Evolutionary conservation across 2,797 vertebrate genomes (phyloP).

Genomic region (Meriones psammophilus): DNA sequence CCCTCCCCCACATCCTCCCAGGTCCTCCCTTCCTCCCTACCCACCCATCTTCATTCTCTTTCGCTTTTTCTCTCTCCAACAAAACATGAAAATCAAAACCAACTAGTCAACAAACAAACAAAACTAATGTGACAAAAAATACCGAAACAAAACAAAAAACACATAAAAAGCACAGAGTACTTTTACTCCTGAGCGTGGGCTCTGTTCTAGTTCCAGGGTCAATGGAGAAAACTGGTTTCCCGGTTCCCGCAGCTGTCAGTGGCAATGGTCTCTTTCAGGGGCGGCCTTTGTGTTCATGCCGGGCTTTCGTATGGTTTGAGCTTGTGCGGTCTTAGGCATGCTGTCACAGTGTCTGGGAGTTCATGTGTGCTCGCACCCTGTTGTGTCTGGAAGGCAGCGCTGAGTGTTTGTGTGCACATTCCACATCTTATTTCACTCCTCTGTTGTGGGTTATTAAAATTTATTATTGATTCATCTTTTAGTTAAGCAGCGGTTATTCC

Average conservation of each 20-base stretch:
- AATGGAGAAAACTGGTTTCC: neutral
- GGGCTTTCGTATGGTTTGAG: neutral
- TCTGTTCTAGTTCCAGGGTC: neutral
- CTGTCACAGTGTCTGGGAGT: neutral
- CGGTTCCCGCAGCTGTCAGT: too few relatives aligned
- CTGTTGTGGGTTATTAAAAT: too few relatives aligned
- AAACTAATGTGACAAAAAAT: neutral
- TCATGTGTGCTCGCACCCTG: neutral
- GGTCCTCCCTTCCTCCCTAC: neutral
- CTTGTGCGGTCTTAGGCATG: neutral
- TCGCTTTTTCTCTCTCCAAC: neutral
- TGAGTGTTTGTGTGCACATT: neutral
- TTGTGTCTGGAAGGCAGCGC: neutral
- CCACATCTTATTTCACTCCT: neutral
- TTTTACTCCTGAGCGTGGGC: neutral
- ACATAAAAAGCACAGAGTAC: neutral
- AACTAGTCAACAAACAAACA: neutral
- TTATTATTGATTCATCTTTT: too few relatives aligned
- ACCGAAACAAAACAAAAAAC: neutral
- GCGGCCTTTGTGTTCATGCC: neutral
- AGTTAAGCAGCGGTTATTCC: too few relatives aligned
- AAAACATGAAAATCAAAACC: neutral
- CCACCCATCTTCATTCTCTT: neutral
- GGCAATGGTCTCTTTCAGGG: neutral
- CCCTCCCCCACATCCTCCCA: neutral